A percentile compares a stretch with the other conserved stretches of the same genome.
These are phyloP conservation scores for Ganaspis brasiliensis DNA, from an alignment of 2,888 invertebrate species.

Conservation along the genomic window DNA sequence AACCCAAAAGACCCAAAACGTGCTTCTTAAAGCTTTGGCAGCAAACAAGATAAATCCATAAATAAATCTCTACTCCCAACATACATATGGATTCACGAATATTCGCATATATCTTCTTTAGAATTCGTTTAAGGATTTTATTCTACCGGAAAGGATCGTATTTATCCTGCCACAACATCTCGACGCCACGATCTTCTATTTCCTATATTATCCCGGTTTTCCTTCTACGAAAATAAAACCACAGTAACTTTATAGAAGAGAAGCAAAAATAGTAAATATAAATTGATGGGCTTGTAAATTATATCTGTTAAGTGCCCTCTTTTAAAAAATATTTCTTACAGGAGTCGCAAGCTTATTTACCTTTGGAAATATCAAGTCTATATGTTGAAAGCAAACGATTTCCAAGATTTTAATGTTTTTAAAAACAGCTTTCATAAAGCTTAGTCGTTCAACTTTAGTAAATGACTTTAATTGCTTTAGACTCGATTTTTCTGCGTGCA, in stretches of 20 bases:
- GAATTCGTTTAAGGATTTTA: slow-evolving; percentile 54
- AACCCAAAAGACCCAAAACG: not conserved
- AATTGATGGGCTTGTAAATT: no score
- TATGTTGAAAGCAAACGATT: no score
- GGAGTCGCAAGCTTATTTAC: no score
- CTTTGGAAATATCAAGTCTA: no score
- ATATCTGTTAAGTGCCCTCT: no score
- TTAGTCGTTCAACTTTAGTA: no score
- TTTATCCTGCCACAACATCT: slow-evolving; percentile 70
- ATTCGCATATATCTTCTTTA: not conserved
- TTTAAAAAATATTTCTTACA: no score
- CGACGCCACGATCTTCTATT: slow-evolving; percentile 57
- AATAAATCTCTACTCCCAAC: not conserved
- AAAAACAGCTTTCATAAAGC: no score
- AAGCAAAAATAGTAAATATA: no score
- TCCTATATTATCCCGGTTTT: slow-evolving; percentile 60
- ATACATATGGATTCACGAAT: not conserved
- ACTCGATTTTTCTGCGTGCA: no score
- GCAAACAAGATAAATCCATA: slow-evolving; percentile 14
- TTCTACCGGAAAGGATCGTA: slow-evolving; percentile 67
- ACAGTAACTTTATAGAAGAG: not conserved
- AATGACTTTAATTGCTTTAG: no score
- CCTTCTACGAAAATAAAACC: slow-evolving; percentile 45
- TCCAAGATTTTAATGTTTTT: no score
- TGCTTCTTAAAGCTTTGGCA: not conserved